Conservation (phyloP, 2,888 invertebrate species). For the Nemotelus pantherinus region DNA sequence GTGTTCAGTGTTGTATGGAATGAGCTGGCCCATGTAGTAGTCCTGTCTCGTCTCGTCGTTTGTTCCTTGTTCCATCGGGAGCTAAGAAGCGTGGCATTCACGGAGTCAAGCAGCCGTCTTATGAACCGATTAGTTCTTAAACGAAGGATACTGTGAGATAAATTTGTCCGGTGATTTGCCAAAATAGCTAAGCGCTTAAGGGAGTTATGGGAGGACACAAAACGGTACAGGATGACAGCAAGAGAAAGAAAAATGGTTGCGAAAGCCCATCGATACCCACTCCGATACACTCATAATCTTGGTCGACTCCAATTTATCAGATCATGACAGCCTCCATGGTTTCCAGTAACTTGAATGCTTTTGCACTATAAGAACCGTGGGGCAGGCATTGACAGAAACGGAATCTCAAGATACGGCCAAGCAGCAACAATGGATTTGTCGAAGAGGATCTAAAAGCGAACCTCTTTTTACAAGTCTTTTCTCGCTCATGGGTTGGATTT, state of each 20-base stretch:
- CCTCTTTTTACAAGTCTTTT: slow-evolving; percentile 32
- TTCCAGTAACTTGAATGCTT: no score
- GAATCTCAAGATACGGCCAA: neutral
- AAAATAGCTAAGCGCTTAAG: slow-evolving; percentile 46
- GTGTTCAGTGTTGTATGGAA: slow-evolving; percentile 42
- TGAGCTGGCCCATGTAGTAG: slow-evolving; percentile 5
- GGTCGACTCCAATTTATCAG: slow-evolving; percentile 50
- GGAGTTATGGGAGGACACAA: slow-evolving; percentile 3
- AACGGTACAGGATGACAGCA: slow-evolving; percentile 15
- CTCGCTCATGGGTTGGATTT: slow-evolving; percentile 25
- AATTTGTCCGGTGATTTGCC: slow-evolving; percentile 53
- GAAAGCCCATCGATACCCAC: slow-evolving; percentile 17
- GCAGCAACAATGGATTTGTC: slow-evolving; percentile 33
- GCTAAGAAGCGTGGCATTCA: neutral
- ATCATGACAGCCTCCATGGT: slow-evolving; percentile 45
- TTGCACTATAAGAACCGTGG: neutral
- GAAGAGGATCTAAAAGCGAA: slow-evolving; percentile 36
- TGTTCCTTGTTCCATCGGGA: neutral
- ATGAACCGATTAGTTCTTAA: slow-evolving; percentile 52
- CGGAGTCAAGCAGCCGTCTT: slow-evolving; percentile 47
- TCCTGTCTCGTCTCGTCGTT: neutral
- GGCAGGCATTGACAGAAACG: no score
- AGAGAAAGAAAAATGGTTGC: slow-evolving; percentile 33
- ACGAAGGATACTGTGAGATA: slow-evolving; percentile 53
- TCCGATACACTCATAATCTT: slow-evolving; percentile 21